phyloP scores from a whole-genome alignment of 1,140 invertebrate genomes.

The Neodiprion fabricii region DNA sequence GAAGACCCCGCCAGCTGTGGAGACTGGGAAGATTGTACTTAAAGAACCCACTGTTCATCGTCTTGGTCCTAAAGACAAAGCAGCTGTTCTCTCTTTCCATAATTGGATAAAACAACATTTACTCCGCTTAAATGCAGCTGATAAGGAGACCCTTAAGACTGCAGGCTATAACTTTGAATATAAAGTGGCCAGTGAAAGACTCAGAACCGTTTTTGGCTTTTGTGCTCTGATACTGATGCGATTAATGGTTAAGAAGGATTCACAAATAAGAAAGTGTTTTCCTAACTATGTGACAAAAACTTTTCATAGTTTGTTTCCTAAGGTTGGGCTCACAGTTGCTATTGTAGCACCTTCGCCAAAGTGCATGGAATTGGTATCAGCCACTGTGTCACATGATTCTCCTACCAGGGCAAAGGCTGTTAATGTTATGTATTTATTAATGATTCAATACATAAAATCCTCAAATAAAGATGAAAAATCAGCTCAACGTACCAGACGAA shows the following conservation, averaged over 20 bases:
- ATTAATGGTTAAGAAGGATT: not conserved
- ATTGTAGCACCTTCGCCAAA: not conserved
- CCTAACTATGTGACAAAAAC: not conserved
- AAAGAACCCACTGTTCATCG: not conserved
- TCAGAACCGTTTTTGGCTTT: not conserved
- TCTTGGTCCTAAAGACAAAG: not conserved
- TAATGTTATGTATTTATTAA: not conserved
- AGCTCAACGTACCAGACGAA: not conserved
- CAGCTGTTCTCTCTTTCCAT: not conserved
- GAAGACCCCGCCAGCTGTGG: not conserved
- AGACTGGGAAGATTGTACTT: not conserved
- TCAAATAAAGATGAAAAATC: not conserved
- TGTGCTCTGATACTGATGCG: not conserved
- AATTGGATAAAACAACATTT: not conserved
- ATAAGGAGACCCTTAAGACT: not conserved
- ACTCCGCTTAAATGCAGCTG: not conserved
- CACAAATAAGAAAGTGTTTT: not conserved
- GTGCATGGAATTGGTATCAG: not conserved
- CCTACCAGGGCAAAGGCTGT: not conserved
- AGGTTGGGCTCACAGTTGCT: not conserved
- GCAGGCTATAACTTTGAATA: not conserved
- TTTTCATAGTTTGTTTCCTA: not conserved
- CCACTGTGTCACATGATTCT: not conserved
- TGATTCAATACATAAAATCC: not conserved
- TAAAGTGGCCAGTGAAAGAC: not conserved